Percentiles rank a stretch among this genome's conserved stretches.
Conservation (phyloP, 2,113 vertebrate species). For the Furnarius figulus region DNA sequence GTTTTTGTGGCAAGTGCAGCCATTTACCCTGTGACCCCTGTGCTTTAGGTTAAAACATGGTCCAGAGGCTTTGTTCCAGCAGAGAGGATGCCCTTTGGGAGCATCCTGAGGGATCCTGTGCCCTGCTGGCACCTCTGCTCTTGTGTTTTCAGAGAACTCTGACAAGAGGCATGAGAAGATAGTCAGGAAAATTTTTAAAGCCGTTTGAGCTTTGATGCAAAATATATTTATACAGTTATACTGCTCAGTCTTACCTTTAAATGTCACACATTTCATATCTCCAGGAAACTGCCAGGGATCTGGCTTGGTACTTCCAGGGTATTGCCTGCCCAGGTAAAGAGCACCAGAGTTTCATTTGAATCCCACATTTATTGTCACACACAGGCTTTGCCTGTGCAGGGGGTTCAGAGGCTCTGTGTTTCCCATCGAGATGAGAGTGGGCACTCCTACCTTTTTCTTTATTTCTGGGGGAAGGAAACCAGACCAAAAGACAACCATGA, state of each 20-base stretch:
- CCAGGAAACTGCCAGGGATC: not conserved
- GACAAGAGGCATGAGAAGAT: not conserved
- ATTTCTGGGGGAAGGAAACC: not conserved
- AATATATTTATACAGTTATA: not conserved
- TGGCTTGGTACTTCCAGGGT: not conserved
- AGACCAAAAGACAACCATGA: not conserved
- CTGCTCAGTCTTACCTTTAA: not conserved
- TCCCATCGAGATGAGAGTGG: not conserved
- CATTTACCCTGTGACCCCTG: not conserved
- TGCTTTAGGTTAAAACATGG: not conserved
- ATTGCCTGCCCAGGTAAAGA: not conserved
- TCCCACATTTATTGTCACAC: not conserved
- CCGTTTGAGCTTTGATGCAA: not conserved
- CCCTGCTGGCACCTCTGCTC: not conserved
- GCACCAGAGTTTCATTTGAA: not conserved
- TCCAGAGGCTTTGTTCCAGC: not conserved
- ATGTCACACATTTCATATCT: not conserved
- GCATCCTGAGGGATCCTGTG: not conserved
- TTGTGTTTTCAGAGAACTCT: rapidly evolving
- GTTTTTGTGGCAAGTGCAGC: not conserved
- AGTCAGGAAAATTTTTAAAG: not conserved
- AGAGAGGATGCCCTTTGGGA: not conserved
- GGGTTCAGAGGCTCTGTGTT: not conserved
- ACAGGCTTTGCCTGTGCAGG: not conserved
- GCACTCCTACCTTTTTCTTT: not conserved